Conservation (phyloP, 2,113 vertebrate species). For the Heterotis niloticus region DNA sequence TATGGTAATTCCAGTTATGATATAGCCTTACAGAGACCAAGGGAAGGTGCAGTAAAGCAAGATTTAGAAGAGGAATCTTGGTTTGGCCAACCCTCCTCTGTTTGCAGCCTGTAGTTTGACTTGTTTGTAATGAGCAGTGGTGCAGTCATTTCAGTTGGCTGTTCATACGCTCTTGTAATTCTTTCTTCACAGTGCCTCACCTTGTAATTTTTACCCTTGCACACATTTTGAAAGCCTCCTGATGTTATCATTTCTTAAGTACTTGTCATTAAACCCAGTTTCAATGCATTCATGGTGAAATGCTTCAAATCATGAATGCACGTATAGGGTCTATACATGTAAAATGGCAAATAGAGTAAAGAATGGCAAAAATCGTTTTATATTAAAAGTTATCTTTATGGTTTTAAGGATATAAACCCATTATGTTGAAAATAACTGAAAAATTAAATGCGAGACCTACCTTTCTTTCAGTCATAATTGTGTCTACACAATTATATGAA, state of each 20-base stretch:
- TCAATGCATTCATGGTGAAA: not conserved
- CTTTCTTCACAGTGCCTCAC: not conserved
- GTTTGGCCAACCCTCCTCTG: not conserved
- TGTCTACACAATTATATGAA: too few relatives aligned
- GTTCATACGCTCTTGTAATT: not conserved
- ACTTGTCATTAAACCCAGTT: not conserved
- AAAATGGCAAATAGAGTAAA: too few relatives aligned
- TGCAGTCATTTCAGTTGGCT: not conserved
- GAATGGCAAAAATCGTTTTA: too few relatives aligned
- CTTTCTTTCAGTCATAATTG: too few relatives aligned
- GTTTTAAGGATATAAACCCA: too few relatives aligned
- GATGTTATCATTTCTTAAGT: slow-evolving; percentile 12
- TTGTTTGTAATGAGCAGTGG: not conserved
- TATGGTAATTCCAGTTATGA: not conserved
- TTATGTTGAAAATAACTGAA: too few relatives aligned
- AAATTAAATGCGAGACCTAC: too few relatives aligned
- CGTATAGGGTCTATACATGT: too few relatives aligned
- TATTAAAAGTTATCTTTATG: too few relatives aligned
- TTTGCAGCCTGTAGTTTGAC: not conserved
- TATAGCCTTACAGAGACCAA: not conserved
- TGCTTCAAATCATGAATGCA: not conserved
- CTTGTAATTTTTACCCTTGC: not conserved
- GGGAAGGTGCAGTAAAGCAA: too few relatives aligned
- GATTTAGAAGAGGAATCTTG: not conserved
- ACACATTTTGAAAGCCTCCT: not conserved